Evolutionary conservation across 1,140 invertebrate genomes (phyloP).

Genomic region (Drosophila miranda): DNA sequence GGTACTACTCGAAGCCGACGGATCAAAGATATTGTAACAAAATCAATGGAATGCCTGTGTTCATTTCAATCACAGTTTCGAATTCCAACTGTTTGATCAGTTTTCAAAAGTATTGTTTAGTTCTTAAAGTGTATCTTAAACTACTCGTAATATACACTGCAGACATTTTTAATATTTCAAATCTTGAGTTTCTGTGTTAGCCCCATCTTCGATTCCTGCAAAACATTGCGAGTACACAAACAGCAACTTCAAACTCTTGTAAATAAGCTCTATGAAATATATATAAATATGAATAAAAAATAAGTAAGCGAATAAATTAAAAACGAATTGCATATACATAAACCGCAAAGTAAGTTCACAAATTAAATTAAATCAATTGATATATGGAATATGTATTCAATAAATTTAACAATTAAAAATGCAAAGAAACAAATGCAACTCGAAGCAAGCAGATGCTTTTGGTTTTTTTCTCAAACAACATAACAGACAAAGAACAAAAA

Average conservation of each 20-base stretch:
- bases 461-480: conserved; percentile 56
- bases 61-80: neutral
- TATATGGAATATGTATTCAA: conserved; percentile 60
- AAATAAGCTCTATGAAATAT: conserved; percentile 63
- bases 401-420: conserved; percentile 45
- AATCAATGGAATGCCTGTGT: conserved; percentile 1
- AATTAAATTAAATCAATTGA: conserved; percentile 64
- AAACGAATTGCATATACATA: conserved; percentile 59
- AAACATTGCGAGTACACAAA: conserved; percentile 7
- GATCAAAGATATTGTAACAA: neutral
- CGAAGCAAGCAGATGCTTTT: conserved; percentile 49
- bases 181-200: conserved; percentile 18
- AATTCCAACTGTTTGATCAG: neutral
- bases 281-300: conserved; percentile 41
- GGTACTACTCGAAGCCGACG: conserved; percentile 25
- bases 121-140: conserved; percentile 8
- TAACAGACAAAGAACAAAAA: conserved; percentile 61
- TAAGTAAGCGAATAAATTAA: conserved; percentile 60
- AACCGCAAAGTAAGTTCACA: conserved; percentile 59
- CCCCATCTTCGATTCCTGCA: conserved; percentile 30
- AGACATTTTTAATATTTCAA: no score
- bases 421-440: conserved; percentile 37
- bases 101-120: neutral
- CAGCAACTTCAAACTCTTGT: conserved; percentile 54
- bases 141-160: no score